Percentiles rank a stretch among this genome's conserved stretches.
Conservation (phyloP, 2,797 vertebrate species). For the Euphonia xanthogaster region DNA sequence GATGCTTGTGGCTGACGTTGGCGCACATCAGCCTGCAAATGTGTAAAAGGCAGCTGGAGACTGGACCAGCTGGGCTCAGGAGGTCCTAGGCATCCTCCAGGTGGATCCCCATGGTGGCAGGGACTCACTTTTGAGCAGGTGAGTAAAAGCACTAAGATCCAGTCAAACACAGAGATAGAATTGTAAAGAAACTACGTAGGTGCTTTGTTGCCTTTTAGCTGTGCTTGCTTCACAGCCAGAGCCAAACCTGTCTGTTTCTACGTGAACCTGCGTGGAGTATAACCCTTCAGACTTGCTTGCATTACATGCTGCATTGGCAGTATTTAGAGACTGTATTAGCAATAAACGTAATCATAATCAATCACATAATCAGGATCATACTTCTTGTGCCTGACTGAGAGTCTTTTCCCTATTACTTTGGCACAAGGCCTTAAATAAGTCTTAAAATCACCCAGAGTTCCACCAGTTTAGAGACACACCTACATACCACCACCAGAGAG, state of each 20-base stretch:
- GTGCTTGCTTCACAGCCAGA: not conserved
- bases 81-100: not conserved
- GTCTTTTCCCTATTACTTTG: not conserved
- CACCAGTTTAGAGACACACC: not conserved
- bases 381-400: not conserved
- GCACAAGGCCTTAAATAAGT: not conserved
- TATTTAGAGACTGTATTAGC: not conserved
- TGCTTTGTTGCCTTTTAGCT: not conserved
- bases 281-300: too few relatives aligned
- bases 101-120: accelerated
- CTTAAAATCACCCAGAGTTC: not conserved
- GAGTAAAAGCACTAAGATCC: not conserved
- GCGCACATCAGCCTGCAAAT: not conserved
- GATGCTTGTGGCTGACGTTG: not conserved
- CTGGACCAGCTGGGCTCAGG: not conserved
- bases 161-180: not conserved
- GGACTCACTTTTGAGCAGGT: not conserved
- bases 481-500: not conserved
- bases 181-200: not conserved
- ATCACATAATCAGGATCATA: not conserved
- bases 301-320: not conserved
- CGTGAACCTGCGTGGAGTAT: not conserved
- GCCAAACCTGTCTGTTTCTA: not conserved
- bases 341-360: not conserved
- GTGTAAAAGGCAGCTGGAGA: not conserved